Evolutionary conservation across 2,888 invertebrate genomes (phyloP).

Genomic region (Hyposoter didymator): DNA sequence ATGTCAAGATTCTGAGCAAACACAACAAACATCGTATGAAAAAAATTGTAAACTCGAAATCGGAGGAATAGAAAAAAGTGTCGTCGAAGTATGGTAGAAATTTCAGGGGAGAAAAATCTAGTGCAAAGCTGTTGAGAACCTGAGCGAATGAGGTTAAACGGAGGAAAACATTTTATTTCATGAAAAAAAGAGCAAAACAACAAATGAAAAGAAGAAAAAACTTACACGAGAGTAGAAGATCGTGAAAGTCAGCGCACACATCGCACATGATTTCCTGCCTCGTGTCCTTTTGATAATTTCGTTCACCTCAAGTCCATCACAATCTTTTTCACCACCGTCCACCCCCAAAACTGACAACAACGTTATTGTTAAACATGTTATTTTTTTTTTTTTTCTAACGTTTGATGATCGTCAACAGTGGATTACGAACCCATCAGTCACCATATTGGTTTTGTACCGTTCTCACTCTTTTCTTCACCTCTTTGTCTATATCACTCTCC

Average conservation of each 20-base stretch:
- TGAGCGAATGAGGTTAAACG: background rate
- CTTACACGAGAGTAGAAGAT: constrained; percentile 95
- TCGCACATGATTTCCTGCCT: constrained; percentile 91
- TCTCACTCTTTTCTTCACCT: constrained; percentile 44
- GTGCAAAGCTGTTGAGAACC: background rate
- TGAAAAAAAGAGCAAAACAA: constrained; percentile 23
- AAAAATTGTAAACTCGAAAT: background rate
- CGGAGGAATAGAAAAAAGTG: background rate
- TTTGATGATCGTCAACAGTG: constrained; percentile 77
- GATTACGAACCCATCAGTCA: constrained; percentile 80
- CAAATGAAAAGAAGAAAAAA: constrained; percentile 71
- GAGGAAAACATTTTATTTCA: constrained; percentile 16
- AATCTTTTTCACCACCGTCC: constrained; percentile 74
- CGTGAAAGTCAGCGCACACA: constrained; percentile 97
- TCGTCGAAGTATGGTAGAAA: background rate
- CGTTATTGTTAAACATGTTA: constrained; percentile 76
- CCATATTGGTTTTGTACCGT: constrained; percentile 80
- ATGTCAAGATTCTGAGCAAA: constrained; percentile 16
- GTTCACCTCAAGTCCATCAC: constrained; percentile 80
- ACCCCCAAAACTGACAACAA: constrained; percentile 73
- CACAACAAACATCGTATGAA: background rate
- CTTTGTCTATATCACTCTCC: constrained; percentile 45
- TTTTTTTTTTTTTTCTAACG: constrained; percentile 67
- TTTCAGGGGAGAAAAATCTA: background rate
- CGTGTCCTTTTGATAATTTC: constrained; percentile 71